phyloP scores from a whole-genome alignment of 1,140 invertebrate species.

The Delia radicum region DNA sequence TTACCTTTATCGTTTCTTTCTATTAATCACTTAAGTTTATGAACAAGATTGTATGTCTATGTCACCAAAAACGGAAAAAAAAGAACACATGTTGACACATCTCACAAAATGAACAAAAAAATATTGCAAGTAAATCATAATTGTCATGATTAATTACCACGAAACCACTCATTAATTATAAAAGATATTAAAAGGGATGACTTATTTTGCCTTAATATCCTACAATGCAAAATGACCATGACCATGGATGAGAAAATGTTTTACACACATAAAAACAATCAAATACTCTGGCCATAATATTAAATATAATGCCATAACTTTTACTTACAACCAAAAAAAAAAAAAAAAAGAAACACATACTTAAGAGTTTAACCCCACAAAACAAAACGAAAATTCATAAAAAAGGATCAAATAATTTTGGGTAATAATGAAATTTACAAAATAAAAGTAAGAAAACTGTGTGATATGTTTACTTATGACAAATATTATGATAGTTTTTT shows the following conservation, averaged over 20 bases:
- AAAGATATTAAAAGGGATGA: slow-evolving; percentile 12
- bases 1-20: too few relatives aligned
- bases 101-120: not conserved
- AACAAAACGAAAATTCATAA: not conserved
- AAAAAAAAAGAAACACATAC: not conserved
- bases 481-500: slow-evolving; percentile 14
- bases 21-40: not conserved
- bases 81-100: not conserved
- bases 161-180: slow-evolving; percentile 24
- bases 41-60: not conserved
- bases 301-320: slow-evolving; percentile 9
- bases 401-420: not conserved
- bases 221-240: not conserved
- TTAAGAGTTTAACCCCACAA: slow-evolving; percentile 12
- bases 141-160: slow-evolving; percentile 25
- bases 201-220: not conserved
- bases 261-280: not conserved
- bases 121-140: slow-evolving; percentile 24
- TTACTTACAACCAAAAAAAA: not conserved
- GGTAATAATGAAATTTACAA: not conserved
- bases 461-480: not conserved
- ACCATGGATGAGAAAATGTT: not conserved
- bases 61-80: not conserved
- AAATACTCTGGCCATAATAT: slow-evolving; percentile 2
- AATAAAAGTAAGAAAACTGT: not conserved